Conservation (phyloP, 2,797 vertebrate species). For the Esox lucius region DNA sequence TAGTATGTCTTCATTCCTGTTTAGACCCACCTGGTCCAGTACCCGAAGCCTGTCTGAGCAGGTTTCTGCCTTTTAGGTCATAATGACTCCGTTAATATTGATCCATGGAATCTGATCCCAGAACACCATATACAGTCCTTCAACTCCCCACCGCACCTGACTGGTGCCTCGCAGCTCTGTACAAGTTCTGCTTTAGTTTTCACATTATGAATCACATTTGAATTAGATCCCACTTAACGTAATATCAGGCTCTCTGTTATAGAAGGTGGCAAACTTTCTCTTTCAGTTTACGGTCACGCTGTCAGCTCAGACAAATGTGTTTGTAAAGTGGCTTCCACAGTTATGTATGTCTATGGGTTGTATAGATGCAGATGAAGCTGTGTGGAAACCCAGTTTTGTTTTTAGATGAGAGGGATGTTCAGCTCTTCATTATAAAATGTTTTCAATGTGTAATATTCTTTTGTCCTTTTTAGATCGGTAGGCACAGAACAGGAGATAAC, state of each 20-base stretch:
- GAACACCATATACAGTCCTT: neutral
- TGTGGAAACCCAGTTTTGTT: neutral
- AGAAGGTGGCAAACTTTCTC: constrained; percentile 40
- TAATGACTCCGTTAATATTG: neutral
- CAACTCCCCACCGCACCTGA: neutral
- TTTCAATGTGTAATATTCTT: too few species aligned
- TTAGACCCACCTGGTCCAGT: constrained; percentile 26
- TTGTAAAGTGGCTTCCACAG: neutral
- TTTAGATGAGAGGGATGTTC: neutral
- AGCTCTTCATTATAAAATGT: too few species aligned
- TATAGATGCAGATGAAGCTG: neutral
- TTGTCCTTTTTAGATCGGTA: too few species aligned
- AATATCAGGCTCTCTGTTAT: constrained; percentile 51
- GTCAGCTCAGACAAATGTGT: neutral
- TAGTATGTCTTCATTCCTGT: constrained; percentile 11
- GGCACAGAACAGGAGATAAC: too few species aligned
- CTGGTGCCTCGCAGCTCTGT: constrained; percentile 29
- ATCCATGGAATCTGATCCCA: neutral
- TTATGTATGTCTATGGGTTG: too few species aligned
- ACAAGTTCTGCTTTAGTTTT: constrained; percentile 41
- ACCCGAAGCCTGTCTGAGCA: neutral
- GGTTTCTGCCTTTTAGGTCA: neutral
- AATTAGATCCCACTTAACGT: neutral
- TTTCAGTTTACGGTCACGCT: neutral
- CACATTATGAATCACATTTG: constrained; percentile 15